phyloP scores from a whole-genome alignment of 2,797 vertebrate genomes.

The Limnodromus scolopaceus region DNA sequence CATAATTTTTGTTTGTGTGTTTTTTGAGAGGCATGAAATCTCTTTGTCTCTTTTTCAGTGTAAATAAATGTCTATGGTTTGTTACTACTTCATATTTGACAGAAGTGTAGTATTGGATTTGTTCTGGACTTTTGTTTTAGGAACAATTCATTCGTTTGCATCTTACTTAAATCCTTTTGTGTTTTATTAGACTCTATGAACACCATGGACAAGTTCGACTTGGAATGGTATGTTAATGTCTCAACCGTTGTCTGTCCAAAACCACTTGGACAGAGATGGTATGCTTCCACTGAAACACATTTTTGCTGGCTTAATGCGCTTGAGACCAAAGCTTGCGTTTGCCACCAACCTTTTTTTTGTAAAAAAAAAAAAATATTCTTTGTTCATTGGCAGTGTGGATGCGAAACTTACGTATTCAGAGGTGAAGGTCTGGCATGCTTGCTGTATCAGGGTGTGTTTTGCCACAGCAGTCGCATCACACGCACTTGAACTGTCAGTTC shows the following conservation, averaged over 20 bases:
- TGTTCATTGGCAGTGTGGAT: background rate
- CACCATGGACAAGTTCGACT: constrained; percentile 94
- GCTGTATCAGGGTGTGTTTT: background rate
- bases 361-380: background rate
- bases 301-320: background rate
- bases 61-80: background rate
- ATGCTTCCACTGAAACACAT: background rate
- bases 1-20: background rate
- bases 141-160: background rate
- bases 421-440: background rate
- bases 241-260: background rate
- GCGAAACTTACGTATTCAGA: background rate
- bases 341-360: background rate
- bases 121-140: background rate
- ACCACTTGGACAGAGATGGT: background rate
- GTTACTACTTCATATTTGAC: background rate
- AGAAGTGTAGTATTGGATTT: background rate
- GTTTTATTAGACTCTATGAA: constrained; percentile 84
- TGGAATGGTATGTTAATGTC: constrained; percentile 89
- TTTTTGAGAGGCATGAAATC: background rate
- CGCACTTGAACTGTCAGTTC: fast-evolving
- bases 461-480: background rate
- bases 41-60: background rate
- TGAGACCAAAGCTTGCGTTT: background rate
- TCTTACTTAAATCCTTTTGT: constrained; percentile 42